These are phyloP conservation scores for Pimephales promelas DNA, from an alignment of 2,113 vertebrate genomes.

Conservation along the genomic window DNA sequence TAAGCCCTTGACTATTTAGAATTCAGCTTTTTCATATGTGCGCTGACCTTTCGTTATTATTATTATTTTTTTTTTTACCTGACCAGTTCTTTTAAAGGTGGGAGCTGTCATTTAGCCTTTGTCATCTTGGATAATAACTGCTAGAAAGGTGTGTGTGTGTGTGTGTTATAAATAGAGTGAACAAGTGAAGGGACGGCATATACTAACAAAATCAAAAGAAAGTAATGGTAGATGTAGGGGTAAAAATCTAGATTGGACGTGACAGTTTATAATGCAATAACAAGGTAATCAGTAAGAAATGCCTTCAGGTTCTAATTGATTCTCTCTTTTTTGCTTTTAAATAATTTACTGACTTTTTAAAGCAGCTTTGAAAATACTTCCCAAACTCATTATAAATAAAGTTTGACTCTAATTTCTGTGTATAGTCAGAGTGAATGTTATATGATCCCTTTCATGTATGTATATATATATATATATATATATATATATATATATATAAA, in stretches of 20 bases:
- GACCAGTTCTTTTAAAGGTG: conserved; percentile 49
- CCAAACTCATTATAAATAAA: neutral
- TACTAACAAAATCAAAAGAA: conserved; percentile 5
- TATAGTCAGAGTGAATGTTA: neutral
- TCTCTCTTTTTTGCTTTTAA: neutral
- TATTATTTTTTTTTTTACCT: conserved; percentile 41
- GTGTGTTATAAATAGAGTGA: conserved; percentile 11
- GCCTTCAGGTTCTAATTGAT: neutral
- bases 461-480: too few relatives aligned
- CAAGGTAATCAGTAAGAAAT: neutral
- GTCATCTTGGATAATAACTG: conserved; percentile 39
- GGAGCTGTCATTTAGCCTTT: conserved; percentile 56
- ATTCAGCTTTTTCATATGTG: conserved; percentile 57
- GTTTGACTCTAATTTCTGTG: neutral
- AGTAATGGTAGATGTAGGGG: neutral
- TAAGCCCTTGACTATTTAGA: conserved; percentile 47
- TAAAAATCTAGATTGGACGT: neutral
- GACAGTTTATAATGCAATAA: neutral
- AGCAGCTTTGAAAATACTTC: neutral
- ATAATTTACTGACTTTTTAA: neutral
- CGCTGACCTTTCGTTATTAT: conserved; percentile 59
- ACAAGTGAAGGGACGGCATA: neutral
- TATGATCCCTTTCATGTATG: neutral
- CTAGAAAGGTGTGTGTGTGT: conserved; percentile 34
- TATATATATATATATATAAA: too few relatives aligned